phyloP scores from a whole-genome alignment of 1,140 invertebrate species.

The Atopsyche davidsoni region DNA sequence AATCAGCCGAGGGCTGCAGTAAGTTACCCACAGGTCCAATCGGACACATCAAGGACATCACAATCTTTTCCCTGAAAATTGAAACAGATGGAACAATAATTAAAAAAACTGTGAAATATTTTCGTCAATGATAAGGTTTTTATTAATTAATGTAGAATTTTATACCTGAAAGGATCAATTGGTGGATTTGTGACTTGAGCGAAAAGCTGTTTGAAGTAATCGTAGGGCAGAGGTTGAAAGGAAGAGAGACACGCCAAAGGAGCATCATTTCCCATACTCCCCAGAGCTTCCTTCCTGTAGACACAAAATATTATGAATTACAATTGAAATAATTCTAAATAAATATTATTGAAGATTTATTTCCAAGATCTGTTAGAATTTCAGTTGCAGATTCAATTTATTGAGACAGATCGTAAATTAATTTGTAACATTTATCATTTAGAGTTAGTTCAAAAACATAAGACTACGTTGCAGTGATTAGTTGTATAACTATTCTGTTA shows the following conservation, averaged over 20 bases:
- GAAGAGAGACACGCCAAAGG: conserved; percentile 92
- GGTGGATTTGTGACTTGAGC: conserved; percentile 99
- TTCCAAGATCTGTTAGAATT: too few relatives aligned
- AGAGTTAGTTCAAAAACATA: too few relatives aligned
- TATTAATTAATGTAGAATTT: not conserved
- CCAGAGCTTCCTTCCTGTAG: conserved; percentile 92
- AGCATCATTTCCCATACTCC: conserved; percentile 99
- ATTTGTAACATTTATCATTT: too few relatives aligned
- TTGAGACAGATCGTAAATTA: too few relatives aligned
- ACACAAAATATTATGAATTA: conserved; percentile 24
- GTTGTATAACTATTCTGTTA: too few relatives aligned
- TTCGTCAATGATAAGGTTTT: not conserved
- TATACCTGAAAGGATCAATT: conserved; percentile 87
- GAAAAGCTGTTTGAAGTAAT: conserved; percentile 99
- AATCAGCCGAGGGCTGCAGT: conserved; percentile 79
- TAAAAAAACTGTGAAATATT: not conserved
- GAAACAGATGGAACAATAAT: not conserved
- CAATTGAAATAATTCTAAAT: conserved; percentile 13
- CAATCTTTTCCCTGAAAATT: conserved; percentile 80
- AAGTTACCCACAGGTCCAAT: conserved; percentile 93
- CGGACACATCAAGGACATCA: conserved; percentile 93
- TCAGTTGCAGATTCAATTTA: too few relatives aligned
- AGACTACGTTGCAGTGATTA: too few relatives aligned
- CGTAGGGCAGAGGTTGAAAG: conserved; percentile 91
- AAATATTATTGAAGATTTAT: conserved; percentile 18